Evolutionary conservation across 2,113 vertebrate species (phyloP).

Genomic region (Neogale vison): DNA sequence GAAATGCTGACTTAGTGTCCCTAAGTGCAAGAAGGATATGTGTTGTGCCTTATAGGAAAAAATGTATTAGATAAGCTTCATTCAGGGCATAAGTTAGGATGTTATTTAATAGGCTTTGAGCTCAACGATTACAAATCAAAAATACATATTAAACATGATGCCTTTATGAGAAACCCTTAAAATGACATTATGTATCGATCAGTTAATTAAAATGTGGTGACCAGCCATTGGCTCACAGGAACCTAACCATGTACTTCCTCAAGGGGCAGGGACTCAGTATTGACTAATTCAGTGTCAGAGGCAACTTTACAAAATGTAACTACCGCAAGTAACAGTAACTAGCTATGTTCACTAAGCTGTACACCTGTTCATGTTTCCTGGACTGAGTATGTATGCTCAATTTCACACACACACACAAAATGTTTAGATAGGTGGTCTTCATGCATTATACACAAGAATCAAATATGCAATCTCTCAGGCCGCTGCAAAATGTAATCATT

Average conservation of each 20-base stretch:
- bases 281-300: not conserved
- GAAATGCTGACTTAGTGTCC: too few relatives aligned
- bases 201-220: not conserved
- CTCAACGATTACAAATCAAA: not conserved
- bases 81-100: not conserved
- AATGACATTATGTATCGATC: not conserved
- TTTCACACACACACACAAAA: not conserved
- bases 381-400: not conserved
- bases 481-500: not conserved
- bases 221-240: not conserved
- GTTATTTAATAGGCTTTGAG: not conserved
- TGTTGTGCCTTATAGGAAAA: not conserved
- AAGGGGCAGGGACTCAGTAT: not conserved
- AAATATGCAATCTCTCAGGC: not conserved
- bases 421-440: too few relatives aligned
- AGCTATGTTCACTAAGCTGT: not conserved
- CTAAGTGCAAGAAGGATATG: not conserved
- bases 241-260: not conserved
- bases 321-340: not conserved
- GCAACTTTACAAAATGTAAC: not conserved
- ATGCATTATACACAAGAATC: not conserved
- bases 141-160: not conserved
- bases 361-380: not conserved
- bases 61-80: not conserved
- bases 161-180: not conserved